phyloP scores from a whole-genome alignment of 2,888 invertebrate species.

The Sphecodes monilicornis region DNA sequence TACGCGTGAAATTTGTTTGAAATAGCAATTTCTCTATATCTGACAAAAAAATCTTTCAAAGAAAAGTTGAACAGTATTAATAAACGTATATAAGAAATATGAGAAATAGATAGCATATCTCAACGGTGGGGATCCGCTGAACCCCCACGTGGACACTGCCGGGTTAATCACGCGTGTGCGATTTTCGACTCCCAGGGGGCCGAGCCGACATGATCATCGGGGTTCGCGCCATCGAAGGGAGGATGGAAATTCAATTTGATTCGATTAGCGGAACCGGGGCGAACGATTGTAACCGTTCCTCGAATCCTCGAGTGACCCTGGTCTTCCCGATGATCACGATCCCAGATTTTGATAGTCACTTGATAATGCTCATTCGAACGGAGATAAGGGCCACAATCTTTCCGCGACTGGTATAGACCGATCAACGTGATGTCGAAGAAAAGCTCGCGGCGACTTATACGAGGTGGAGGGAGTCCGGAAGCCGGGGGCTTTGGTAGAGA shows the following conservation, averaged over 20 bases:
- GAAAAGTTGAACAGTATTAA: too few species aligned
- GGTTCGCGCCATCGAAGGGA: slow-evolving; percentile 49
- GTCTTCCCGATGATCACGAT: slow-evolving; percentile 56
- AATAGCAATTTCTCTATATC: too few species aligned
- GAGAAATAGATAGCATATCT: too few species aligned
- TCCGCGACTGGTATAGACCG: not conserved
- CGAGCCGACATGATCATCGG: not conserved
- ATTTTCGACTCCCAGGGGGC: slow-evolving; percentile 51
- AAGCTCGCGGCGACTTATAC: not conserved
- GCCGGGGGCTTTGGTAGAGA: not conserved
- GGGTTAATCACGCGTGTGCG: too few species aligned
- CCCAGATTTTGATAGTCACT: slow-evolving; percentile 47
- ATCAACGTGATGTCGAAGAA: not conserved
- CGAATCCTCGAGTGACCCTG: slow-evolving; percentile 72
- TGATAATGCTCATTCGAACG: slow-evolving; percentile 32
- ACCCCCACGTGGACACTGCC: too few species aligned
- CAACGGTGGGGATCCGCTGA: too few species aligned
- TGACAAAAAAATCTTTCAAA: too few species aligned
- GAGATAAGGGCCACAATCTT: not conserved
- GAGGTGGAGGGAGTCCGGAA: not conserved
- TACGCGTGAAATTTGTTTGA: too few species aligned
- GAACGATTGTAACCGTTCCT: slow-evolving; percentile 71
- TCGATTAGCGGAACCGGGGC: slow-evolving; percentile 72
- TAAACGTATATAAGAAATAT: too few species aligned
- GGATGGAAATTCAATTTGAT: slow-evolving; percentile 79